These are phyloP conservation scores for Hippocampus guttulatus DNA, from an alignment of 2,113 vertebrate species.

Conservation along the genomic window DNA sequence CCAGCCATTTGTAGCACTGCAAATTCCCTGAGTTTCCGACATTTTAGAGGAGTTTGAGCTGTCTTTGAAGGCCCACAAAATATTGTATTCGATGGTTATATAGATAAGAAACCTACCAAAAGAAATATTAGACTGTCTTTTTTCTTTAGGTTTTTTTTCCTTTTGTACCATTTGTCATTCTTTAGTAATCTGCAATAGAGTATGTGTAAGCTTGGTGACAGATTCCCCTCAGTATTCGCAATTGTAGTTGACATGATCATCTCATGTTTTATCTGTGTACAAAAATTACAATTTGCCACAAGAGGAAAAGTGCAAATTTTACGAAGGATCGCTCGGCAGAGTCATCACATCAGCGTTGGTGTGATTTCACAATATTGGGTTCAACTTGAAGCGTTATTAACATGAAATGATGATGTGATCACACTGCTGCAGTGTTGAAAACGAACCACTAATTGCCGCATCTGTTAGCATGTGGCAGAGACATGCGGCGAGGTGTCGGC, in stretches of 20 bases:
- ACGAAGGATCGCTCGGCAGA: background rate
- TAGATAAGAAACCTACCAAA: no score
- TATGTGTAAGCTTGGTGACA: no score
- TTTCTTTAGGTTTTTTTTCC: no score
- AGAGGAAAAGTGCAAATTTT: background rate
- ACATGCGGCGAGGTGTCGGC: slow-evolving; percentile 67
- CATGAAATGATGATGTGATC: slow-evolving; percentile 76
- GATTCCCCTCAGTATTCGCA: slow-evolving; percentile 28
- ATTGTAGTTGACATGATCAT: background rate
- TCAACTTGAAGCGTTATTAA: background rate
- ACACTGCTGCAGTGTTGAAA: slow-evolving; percentile 81
- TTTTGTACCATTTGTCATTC: no score
- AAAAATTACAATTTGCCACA: background rate
- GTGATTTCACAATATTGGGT: slow-evolving; percentile 28
- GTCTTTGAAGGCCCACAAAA: no score
- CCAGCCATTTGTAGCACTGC: no score
- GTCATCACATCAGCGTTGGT: background rate
- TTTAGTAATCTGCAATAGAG: no score
- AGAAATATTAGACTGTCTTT: no score
- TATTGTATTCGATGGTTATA: no score
- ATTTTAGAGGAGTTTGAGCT: no score
- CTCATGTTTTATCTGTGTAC: no score
- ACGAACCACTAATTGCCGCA: slow-evolving; percentile 85
- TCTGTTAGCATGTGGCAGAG: slow-evolving; percentile 80
- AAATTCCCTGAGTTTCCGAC: no score